Percentiles rank a stretch among this genome's conserved stretches.
Evolutionary conservation across 2,797 vertebrate species (phyloP).

Genomic region (Pseudocheirus occidentalis): DNA sequence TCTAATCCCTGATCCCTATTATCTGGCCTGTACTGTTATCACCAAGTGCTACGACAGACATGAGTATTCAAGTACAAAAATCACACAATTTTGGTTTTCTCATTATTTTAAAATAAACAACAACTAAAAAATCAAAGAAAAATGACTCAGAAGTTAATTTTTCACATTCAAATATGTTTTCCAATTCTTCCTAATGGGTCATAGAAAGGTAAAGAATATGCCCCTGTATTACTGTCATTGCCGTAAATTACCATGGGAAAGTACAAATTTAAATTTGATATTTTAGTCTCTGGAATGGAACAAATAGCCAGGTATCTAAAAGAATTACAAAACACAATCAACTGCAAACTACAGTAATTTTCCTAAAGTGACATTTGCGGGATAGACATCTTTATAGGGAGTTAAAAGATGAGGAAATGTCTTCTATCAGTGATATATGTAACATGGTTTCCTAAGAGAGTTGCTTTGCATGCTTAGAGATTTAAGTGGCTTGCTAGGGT

Average conservation of each 20-base stretch:
- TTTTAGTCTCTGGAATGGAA: conserved; percentile 38
- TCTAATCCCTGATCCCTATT: background rate
- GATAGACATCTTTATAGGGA: background rate
- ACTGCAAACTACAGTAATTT: background rate
- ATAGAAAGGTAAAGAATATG: background rate
- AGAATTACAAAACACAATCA: conserved; percentile 10
- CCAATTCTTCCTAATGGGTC: background rate
- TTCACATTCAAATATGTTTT: conserved; percentile 53
- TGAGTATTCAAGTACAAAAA: background rate
- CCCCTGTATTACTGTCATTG: background rate
- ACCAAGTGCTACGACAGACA: background rate
- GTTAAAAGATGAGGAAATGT: background rate
- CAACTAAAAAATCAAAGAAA: conserved; percentile 30
- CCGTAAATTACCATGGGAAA: background rate
- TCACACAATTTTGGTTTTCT: background rate
- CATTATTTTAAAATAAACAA: background rate
- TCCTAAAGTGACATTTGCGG: background rate
- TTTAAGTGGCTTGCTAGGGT: background rate
- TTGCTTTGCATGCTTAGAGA: background rate
- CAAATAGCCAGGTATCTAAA: background rate
- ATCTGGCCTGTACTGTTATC: background rate
- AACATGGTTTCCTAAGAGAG: background rate
- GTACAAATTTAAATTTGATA: background rate
- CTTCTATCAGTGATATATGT: background rate
- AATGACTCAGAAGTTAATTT: conserved; percentile 37